Conservation (phyloP, 1,140 invertebrate genomes). For the Diachasmimorpha longicaudata region DNA sequence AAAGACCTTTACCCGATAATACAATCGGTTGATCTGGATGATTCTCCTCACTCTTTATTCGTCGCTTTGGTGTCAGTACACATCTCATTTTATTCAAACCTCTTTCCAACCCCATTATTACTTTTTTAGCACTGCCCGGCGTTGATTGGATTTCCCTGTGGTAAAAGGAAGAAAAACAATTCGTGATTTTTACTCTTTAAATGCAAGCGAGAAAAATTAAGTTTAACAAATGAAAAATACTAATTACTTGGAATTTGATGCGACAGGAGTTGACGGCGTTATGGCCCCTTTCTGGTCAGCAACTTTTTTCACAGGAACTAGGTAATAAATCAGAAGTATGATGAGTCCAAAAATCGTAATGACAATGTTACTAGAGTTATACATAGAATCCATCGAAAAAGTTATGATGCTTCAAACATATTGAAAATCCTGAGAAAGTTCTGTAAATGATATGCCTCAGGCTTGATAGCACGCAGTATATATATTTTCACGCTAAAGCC, state of each 20-base stretch:
- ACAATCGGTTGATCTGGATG: conserved; percentile 50
- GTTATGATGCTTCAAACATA: conserved; percentile 25
- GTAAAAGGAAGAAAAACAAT: not conserved
- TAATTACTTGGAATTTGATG: not conserved
- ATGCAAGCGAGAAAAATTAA: too few species aligned
- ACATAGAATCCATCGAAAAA: conserved; percentile 27
- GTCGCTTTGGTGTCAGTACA: conserved; percentile 74
- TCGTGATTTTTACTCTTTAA: too few species aligned
- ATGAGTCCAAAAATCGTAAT: not conserved
- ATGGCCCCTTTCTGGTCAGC: conserved; percentile 14
- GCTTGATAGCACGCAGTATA: conserved; percentile 31
- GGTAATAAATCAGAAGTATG: not conserved
- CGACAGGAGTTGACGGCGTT: conserved; percentile 37
- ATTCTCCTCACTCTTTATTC: conserved; percentile 46
- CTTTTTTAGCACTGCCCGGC: conserved; percentile 66
- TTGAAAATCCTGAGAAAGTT: conserved; percentile 14
- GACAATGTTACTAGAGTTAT: too few species aligned
- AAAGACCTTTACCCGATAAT: conserved; percentile 67
- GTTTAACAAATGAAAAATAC: not conserved
- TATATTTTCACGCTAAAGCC: conserved; percentile 45
- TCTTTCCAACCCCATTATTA: conserved; percentile 74
- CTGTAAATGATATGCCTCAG: conserved; percentile 32
- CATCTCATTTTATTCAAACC: conserved; percentile 72
- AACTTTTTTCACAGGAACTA: conserved; percentile 47
- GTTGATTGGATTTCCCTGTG: conserved; percentile 45